phyloP scores from a whole-genome alignment of 2,888 invertebrate species.

The Hylaea fasciaria region DNA sequence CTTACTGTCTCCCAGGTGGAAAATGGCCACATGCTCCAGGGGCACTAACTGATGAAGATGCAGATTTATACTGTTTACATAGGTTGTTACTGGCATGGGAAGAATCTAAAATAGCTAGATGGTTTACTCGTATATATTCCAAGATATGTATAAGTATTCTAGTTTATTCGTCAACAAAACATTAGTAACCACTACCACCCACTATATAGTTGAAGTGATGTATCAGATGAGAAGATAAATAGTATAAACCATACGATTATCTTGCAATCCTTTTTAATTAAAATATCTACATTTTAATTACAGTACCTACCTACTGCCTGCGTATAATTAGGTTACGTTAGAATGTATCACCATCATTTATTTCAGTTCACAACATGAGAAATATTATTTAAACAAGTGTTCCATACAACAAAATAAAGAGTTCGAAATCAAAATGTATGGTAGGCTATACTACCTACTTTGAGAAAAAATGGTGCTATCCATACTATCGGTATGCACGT shows the following conservation, averaged over 20 bases:
- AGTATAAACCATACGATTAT: too few species aligned
- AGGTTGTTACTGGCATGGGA: not conserved
- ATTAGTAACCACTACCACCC: conserved; percentile 19
- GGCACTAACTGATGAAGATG: not conserved
- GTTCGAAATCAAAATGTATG: not conserved
- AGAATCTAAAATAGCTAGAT: conserved; percentile 24
- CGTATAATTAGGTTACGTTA: too few species aligned
- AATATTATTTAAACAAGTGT: too few species aligned
- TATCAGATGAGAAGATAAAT: too few species aligned
- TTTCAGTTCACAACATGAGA: not conserved
- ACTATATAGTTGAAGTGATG: not conserved
- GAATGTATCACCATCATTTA: not conserved
- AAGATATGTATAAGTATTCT: conserved; percentile 20
- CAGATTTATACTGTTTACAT: not conserved
- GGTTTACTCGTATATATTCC: conserved; percentile 15
- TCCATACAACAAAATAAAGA: too few species aligned
- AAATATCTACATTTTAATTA: too few species aligned
- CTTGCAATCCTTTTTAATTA: too few species aligned
- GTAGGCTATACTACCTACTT: too few species aligned
- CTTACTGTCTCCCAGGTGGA: not conserved
- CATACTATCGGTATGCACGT: too few species aligned
- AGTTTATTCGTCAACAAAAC: conserved; percentile 21
- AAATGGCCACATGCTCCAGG: too few species aligned
- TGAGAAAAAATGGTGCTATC: too few species aligned
- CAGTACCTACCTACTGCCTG: too few species aligned